Conservation (phyloP, 2,797 vertebrate species). For the Eurystomus glaucurus region DNA sequence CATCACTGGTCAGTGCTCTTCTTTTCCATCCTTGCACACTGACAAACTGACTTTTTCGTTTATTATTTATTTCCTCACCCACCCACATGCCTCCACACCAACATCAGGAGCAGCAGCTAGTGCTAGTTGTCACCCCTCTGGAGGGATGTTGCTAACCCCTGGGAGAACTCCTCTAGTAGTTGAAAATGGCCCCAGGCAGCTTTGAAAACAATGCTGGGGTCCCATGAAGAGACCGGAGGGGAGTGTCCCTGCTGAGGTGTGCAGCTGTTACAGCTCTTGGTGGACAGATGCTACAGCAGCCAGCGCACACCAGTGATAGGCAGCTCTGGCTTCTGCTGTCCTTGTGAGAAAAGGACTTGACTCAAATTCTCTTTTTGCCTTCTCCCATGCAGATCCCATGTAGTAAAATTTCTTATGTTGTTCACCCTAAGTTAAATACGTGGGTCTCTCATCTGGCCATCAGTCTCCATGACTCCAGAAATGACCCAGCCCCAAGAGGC, state of each 20-base stretch:
- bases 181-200: neutral
- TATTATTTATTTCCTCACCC: constrained; percentile 60
- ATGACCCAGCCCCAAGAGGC: neutral
- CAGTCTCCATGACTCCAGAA: neutral
- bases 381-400: neutral
- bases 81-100: neutral
- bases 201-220: neutral
- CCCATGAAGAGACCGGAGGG: neutral
- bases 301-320: neutral
- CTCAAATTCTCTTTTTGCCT: neutral
- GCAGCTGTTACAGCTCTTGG: neutral
- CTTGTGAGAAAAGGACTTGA: neutral
- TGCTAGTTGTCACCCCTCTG: neutral
- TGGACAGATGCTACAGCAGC: neutral
- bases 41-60: constrained; percentile 73
- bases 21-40: constrained; percentile 61
- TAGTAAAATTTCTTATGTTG: rapidly evolving
- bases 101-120: neutral
- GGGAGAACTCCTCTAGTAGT: neutral
- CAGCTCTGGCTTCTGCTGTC: neutral
- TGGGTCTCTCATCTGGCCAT: neutral
- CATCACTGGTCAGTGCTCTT: constrained; percentile 75
- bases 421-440: neutral
- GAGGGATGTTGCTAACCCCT: neutral
- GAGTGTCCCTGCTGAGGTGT: neutral